phyloP scores from a whole-genome alignment of 2,797 vertebrate genomes.

The Rhinophrynus dorsalis region DNA sequence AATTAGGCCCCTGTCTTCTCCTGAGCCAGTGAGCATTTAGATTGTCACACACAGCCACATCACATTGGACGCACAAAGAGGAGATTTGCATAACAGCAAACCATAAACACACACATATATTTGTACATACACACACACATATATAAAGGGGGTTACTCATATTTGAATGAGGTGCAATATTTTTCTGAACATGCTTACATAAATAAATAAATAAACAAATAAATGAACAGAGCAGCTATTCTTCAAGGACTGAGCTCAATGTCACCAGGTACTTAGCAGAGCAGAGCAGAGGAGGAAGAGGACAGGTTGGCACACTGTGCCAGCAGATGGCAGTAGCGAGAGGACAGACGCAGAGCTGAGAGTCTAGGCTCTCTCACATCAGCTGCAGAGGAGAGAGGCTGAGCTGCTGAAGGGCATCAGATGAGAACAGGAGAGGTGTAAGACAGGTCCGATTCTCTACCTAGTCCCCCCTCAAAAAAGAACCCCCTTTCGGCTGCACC shows the following conservation, averaged over 20 bases:
- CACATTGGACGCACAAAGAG: no score
- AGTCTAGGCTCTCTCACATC: slow-evolving; percentile 68
- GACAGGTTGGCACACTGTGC: not conserved
- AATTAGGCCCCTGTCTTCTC: no score
- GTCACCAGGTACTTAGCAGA: slow-evolving; percentile 52
- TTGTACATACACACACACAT: no score
- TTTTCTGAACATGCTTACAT: no score
- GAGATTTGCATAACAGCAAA: no score
- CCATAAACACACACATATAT: no score
- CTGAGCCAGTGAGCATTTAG: no score
- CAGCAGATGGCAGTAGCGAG: slow-evolving; percentile 58
- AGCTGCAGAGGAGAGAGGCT: slow-evolving; percentile 74
- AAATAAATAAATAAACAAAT: not conserved
- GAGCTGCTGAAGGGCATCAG: slow-evolving; percentile 79
- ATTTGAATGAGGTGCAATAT: no score
- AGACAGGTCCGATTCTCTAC: slow-evolving; percentile 61
- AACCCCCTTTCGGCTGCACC: slow-evolving; percentile 50
- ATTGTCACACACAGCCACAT: no score
- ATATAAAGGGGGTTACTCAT: no score
- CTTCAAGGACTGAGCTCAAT: slow-evolving; percentile 57
- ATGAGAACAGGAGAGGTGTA: slow-evolving; percentile 72
- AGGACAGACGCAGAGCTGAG: slow-evolving; percentile 50
- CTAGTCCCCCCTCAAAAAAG: slow-evolving; percentile 20
- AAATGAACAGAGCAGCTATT: not conserved
- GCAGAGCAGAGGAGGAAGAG: slow-evolving; percentile 27